Percentiles rank a stretch among this genome's conserved stretches.
phyloP scores from a whole-genome alignment of 53 echinoderm and acorn worm genomes.

The Glandiceps talaboti region DNA sequence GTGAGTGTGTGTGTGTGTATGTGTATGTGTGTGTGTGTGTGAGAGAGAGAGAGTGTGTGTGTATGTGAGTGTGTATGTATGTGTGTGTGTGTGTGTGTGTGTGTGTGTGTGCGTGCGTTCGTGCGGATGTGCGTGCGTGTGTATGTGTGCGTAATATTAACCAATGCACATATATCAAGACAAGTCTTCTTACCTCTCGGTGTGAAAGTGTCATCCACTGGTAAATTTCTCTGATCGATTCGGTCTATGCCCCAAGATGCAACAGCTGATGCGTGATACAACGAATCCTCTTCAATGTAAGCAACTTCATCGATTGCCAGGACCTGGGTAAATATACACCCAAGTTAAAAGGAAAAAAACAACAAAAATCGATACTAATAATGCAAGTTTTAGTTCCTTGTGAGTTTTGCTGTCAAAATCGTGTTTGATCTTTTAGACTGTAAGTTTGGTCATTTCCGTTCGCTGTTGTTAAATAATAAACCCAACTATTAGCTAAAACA shows the following conservation, averaged over 20 bases:
- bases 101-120: too few species aligned
- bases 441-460: too few species aligned
- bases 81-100: too few species aligned
- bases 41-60: too few species aligned
- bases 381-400: background rate
- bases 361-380: too few species aligned
- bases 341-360: background rate
- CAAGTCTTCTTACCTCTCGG: slow-evolving; percentile 7
- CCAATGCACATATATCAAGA: background rate
- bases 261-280: slow-evolving; percentile 17
- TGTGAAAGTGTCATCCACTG: slow-evolving; percentile 11
- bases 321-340: slow-evolving; percentile 10
- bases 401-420: too few species aligned
- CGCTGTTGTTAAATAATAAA: too few species aligned
- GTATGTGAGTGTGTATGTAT: too few species aligned
- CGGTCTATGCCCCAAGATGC: slow-evolving; percentile 38
- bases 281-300: slow-evolving; percentile 31
- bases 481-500: too few species aligned
- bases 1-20: too few species aligned
- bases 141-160: background rate
- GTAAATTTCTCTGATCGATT: slow-evolving; percentile 23
- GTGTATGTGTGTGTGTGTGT: too few species aligned
- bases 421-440: too few species aligned
- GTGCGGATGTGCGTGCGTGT: slow-evolving; percentile 6
- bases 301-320: slow-evolving; percentile 20